Percentiles rank a stretch among this genome's conserved stretches.
Evolutionary conservation across 2,797 vertebrate species (phyloP).

Genomic region (Myotis pilosus): DNA sequence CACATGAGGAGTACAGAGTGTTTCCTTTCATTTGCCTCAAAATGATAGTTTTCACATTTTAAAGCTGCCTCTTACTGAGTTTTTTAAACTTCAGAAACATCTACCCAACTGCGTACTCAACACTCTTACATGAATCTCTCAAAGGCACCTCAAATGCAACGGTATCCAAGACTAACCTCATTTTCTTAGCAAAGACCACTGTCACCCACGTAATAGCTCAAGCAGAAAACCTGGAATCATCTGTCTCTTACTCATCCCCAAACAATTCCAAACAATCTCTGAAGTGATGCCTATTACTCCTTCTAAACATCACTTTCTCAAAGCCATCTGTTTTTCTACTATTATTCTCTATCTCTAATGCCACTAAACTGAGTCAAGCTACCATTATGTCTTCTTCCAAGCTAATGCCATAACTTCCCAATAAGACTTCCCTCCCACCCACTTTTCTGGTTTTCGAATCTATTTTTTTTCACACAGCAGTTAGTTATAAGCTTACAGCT

Average conservation of each 20-base stretch:
- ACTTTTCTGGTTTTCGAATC: neutral
- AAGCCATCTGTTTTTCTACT: neutral
- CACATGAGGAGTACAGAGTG: neutral
- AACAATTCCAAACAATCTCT: neutral
- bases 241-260: neutral
- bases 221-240: neutral
- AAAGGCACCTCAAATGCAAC: neutral
- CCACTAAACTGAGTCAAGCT: neutral
- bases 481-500: neutral
- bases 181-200: neutral
- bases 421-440: neutral
- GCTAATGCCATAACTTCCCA: neutral
- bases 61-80: neutral
- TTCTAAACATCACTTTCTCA: neutral
- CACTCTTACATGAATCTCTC: neutral
- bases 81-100: neutral
- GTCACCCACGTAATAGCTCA: neutral
- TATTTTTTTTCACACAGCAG: neutral
- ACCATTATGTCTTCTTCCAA: neutral
- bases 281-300: neutral
- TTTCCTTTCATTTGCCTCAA: conserved; percentile 29
- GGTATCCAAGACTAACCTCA: neutral
- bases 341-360: neutral
- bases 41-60: neutral
- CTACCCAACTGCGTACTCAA: neutral